Conservation (phyloP, 2,888 invertebrate species). For the Agrotis puta region DNA sequence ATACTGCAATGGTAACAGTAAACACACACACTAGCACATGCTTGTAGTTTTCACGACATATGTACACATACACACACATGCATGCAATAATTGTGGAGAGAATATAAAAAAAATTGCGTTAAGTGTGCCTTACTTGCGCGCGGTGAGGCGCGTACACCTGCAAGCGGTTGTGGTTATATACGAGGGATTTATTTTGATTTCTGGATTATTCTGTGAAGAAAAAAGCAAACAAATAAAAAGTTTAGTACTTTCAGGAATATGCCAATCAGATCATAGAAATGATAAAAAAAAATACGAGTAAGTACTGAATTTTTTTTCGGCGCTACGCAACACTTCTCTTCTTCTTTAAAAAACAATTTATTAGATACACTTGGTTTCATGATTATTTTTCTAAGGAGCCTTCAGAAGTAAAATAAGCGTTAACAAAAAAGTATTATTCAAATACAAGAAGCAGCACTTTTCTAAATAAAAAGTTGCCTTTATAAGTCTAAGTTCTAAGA, state of each 20-base stretch:
- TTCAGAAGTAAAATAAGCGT: too few species aligned
- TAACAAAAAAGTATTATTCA: background rate
- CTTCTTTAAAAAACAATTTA: too few species aligned
- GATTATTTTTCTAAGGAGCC: background rate
- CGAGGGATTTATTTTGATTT: background rate
- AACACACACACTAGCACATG: slow-evolving; percentile 66
- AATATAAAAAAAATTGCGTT: slow-evolving; percentile 87
- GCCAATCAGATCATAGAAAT: background rate
- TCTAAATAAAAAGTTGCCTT: background rate
- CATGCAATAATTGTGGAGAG: slow-evolving; percentile 85
- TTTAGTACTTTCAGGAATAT: fast-evolving
- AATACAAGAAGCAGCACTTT: background rate
- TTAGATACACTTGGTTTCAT: background rate
- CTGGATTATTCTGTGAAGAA: background rate
- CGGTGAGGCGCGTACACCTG: slow-evolving; percentile 78
- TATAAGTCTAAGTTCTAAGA: too few species aligned
- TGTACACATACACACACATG: slow-evolving; percentile 65
- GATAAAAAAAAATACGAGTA: too few species aligned
- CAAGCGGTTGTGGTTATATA: slow-evolving; percentile 53
- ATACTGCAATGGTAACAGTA: slow-evolving; percentile 66
- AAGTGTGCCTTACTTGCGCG: slow-evolving; percentile 90
- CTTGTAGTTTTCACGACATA: slow-evolving; percentile 57
- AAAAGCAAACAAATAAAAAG: background rate
- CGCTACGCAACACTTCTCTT: too few species aligned
- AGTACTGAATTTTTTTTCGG: too few species aligned